Base-by-base conservation (phyloP, 2,797 vertebrate species). In the Scolopax rusticola region DNA sequence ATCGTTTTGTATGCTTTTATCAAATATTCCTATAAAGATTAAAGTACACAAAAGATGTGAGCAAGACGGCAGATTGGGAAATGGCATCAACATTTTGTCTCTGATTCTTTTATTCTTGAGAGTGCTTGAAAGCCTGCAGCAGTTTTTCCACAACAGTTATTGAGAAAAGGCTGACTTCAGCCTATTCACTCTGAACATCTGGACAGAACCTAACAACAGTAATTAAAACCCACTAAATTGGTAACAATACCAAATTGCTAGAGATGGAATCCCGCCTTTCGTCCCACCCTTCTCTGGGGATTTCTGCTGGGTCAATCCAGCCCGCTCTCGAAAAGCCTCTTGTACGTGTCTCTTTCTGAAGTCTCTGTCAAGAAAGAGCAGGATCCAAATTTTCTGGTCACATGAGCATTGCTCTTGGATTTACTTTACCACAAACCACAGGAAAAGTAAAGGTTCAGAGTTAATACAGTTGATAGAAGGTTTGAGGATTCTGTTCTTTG, bases 121-220 rank as follows among this genome's bases (percentile, higher is more conserved):
- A 83, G 68, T 12, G 15, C 48, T 54, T 61, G 71, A 82, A 93
- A 96, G 89, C 89, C 79, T 64, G 81, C 78, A 68, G 87, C 64
- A 95, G 67, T 68, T 73, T 87, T 84, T 53, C 33, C 48, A 56
- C 90, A 89, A 10, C 87, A 67, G 93, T 84, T 86, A 79, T 24
- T 76, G 84, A 93, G 93, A 91, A 96, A 94, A 95, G 93, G 97
- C 96, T 93, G 96, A 95, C 79, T 91, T 94, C 96, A 96, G 91
- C 95, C 91, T 77, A 12, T 93, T 95, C 76, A 56, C 78, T 73
- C 64, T 70, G 81, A 90, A 92, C 93, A 94, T 84, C 89, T 93
- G 91, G 79, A 64, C 78, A 84, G 70, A 85, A 81, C 54, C 51
- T 83, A 89, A 94, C 83, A 87, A 32, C 92, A 87, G 86, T 88